Percentiles rank a stretch among this genome's conserved stretches.
Conservation (phyloP, 2,888 invertebrate species). For the Plagiodera versicolora region DNA sequence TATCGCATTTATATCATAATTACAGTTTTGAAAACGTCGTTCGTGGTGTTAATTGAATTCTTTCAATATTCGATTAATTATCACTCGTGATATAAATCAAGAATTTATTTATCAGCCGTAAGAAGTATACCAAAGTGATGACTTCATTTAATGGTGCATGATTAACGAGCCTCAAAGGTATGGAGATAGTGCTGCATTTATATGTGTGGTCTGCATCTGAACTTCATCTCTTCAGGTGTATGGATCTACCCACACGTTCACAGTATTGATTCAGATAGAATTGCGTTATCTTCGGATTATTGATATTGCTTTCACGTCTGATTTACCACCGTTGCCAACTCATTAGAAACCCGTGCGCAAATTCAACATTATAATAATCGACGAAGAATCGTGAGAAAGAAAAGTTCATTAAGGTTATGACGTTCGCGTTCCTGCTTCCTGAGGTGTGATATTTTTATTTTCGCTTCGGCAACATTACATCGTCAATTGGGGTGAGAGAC, state of each 20-base stretch:
- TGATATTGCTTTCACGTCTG: slow-evolving; percentile 17
- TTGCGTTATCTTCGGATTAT: slow-evolving; percentile 19
- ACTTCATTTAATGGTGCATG: slow-evolving; percentile 20
- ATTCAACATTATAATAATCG: background rate
- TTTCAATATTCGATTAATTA: slow-evolving; percentile 20
- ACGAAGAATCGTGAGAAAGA: background rate
- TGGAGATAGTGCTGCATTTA: slow-evolving; percentile 10
- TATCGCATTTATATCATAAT: slow-evolving; percentile 17
- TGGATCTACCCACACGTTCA: slow-evolving; percentile 17
- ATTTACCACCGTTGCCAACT: slow-evolving; percentile 13
- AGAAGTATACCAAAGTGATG: slow-evolving; percentile 20
- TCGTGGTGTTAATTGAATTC: slow-evolving; percentile 16
- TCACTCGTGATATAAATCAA: slow-evolving; percentile 19
- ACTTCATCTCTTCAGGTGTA: slow-evolving; percentile 19
- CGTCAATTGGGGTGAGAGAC: slow-evolving; percentile 29
- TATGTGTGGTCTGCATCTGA: slow-evolving; percentile 22
- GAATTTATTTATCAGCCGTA: slow-evolving; percentile 15
- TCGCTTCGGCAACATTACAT: slow-evolving; percentile 36
- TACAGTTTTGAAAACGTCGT: slow-evolving; percentile 7
- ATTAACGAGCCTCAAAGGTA: slow-evolving; percentile 17
- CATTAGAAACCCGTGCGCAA: slow-evolving; percentile 2
- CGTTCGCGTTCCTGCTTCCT: slow-evolving; percentile 23
- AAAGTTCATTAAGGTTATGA: slow-evolving; percentile 15
- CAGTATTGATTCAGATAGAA: slow-evolving; percentile 19
- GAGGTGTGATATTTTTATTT: slow-evolving; percentile 38